Evolutionary conservation across 2,888 invertebrate genomes (phyloP), one percentile per base, ranked within the genome.

Genomic region (Melitaea athalia): DNA sequence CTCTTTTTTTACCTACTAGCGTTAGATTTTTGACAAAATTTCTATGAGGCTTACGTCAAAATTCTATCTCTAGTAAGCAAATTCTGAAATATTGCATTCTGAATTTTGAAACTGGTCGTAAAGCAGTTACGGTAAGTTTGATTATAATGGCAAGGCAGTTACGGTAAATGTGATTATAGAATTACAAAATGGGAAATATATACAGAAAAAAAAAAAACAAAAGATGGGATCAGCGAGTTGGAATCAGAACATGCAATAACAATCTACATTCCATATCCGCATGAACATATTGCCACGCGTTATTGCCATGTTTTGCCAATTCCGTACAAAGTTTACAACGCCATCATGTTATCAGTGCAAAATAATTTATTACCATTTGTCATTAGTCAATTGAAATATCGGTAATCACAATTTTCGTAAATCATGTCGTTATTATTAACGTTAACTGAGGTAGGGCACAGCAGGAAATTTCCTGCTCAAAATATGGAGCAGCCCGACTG

Each of bases 231-330:
- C 61, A 61, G 60, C 47, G n/a, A 50, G 6, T 64, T 52, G 64
- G 62, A 76, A 77, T 78, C 77, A 70, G 74, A 75, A 72, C 79
- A 77, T 76, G 79, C 79, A 82, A 80, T 83, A 83, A 82, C 79
- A 81, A 80, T 83, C 80, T 78, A 73, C 80, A 82, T 81, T 81
- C 77, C 78, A 82, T 79, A 81, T 81, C 74, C 78, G 75, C 73
- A 77, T 61, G 75, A 81, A 78, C 77, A 74, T 76, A 80, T 83
- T 76, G 75, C 72, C 75, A 73, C 71, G 71, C 73, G 75, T 80
- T 84, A 83, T 84, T 79, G 81, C 77, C 74, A 74, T 72, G 75
- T 67, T 59, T 69, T 71, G 77, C 75, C 76, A 72, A 67, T 64
- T 70, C 63, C 68, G 57, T 47, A 60, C 43, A 61, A 68, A 76